Percentiles rank a stretch among this genome's conserved stretches.
phyloP scores from a whole-genome alignment of 2,797 vertebrate genomes.

The Spinus olivaceus region DNA sequence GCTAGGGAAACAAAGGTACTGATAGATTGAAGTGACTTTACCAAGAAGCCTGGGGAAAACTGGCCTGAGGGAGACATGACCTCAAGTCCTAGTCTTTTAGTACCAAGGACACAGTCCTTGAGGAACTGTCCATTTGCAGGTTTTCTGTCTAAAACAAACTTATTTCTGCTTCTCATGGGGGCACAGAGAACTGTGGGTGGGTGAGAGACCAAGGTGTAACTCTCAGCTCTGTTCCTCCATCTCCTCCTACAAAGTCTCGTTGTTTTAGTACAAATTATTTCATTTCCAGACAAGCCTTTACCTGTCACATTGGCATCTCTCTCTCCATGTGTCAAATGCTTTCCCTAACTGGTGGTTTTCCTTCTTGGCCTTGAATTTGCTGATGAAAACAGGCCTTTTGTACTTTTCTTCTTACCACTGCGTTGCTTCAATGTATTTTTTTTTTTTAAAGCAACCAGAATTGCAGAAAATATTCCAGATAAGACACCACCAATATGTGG shows the following conservation, averaged over 20 bases:
- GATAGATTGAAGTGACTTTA: background rate
- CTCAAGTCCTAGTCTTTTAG: background rate
- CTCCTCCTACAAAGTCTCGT: background rate
- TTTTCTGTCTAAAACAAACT: background rate
- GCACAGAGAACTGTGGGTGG: background rate
- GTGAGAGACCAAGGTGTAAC: background rate
- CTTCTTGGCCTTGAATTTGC: background rate
- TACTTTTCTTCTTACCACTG: background rate
- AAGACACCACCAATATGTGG: background rate
- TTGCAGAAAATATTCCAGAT: background rate
- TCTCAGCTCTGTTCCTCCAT: background rate
- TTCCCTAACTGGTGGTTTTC: background rate
- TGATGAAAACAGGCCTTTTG: background rate
- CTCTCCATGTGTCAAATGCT: background rate
- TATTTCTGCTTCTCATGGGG: background rate
- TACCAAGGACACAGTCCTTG: background rate
- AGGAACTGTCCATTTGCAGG: background rate
- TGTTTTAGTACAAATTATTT: background rate
- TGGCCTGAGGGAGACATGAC: background rate
- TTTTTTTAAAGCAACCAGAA: background rate
- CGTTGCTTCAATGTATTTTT: background rate
- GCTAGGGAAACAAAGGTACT: background rate
- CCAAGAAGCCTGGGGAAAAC: background rate
- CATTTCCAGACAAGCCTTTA: background rate
- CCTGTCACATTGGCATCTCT: background rate